Base-by-base conservation (phyloP, 2,888 invertebrate genomes). In the Napeogenes inachia region DNA sequence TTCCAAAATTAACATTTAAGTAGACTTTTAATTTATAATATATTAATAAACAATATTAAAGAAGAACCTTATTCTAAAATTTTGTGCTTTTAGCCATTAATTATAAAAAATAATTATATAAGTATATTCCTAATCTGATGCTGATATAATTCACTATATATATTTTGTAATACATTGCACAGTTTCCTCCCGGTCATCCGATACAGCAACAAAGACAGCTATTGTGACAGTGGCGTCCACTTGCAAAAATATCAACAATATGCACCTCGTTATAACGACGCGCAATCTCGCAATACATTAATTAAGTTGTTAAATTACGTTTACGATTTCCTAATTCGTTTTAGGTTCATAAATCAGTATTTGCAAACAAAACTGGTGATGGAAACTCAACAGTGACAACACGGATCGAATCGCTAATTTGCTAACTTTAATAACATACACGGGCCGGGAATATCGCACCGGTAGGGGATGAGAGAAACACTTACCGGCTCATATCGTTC, bases 401-500 rank as follows among this genome's bases (percentile, higher is more conserved):
- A 50, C 35, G 59, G 53, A 32, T 59, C 57, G 60, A 55, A 54
- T 42, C 54, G 57, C 8, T 42, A 0, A 10, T 42, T 42, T 42
- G 42, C 42, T 42, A 42, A 42, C 42, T 42, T 10, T 42, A 2
- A 42, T 35, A 42, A 42, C 42, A 42, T 10, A 12, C 42, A 10
- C 42, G 8, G 42, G 12, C 42, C 12, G 42, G 12, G 63, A 59
- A 59, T 63, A 35, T 35, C 21, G 35, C n/a, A 38, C 33, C 45
- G 13, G 35, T 33, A 35, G 21, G 46, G 30, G 33, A 57, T 46
- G 35, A 38, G 35, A 53, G 59, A 46, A 10, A 42, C 32, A 72
- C 73, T 73, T 58, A 73, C 73, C 71, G 70, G 61, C 66, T 66
- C 72, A 69, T 70, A 68, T 69, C 68, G 68, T 70, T 63, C 71